phyloP scores from a whole-genome alignment of 2,113 vertebrate genomes.

The Poecile atricapillus region DNA sequence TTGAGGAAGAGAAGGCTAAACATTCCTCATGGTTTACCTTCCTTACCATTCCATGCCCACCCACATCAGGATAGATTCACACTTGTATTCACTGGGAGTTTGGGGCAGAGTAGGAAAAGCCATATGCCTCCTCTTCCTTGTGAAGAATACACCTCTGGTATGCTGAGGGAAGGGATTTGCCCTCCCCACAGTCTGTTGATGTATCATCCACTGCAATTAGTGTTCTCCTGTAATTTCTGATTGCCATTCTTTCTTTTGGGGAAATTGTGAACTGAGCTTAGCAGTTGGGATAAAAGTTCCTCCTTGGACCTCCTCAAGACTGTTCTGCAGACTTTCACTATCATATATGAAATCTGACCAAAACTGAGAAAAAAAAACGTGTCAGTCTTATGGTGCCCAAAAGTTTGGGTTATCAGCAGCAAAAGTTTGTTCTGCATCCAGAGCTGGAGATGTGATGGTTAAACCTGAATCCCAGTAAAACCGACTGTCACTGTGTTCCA shows the following conservation, averaged over 20 bases:
- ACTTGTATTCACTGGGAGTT: neutral
- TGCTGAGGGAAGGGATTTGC: neutral
- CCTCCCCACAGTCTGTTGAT: neutral
- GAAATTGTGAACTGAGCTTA: neutral
- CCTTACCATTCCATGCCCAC: neutral
- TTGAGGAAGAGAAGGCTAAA: neutral
- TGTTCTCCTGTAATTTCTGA: neutral
- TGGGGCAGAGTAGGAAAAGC: neutral
- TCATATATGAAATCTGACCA: neutral
- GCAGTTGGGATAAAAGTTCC: neutral
- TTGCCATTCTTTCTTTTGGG: neutral
- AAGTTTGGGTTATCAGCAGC: neutral
- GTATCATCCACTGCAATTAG: neutral
- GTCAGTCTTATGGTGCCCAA: neutral
- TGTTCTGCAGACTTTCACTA: neutral
- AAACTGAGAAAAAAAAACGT: neutral
- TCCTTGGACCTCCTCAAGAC: neutral
- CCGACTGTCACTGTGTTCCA: neutral
- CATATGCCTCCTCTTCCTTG: neutral
- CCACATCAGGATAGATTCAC: rapidly evolving
- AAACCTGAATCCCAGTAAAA: neutral
- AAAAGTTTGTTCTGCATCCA: neutral
- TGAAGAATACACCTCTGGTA: neutral
- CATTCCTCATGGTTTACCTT: neutral
- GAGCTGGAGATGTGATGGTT: neutral